Base-by-base conservation (phyloP, 2,888 invertebrate species). In the Prenolepis imparis region DNA sequence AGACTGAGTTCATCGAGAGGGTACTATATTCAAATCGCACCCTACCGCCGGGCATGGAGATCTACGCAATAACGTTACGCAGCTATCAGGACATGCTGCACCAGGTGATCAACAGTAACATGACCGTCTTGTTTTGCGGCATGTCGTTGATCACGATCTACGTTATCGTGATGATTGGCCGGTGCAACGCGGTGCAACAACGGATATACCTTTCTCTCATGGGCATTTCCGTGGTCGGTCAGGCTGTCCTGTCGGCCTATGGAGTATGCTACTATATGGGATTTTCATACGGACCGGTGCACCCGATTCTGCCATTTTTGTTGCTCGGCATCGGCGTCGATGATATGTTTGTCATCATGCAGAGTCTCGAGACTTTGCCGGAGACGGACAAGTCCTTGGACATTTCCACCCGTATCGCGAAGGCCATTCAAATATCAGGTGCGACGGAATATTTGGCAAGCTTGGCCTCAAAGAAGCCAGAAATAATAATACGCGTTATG, bases 261-360 rank as follows among this genome's bases (percentile, higher is more conserved):
- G 95, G 95, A 11, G 21, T 95, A 2, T 95, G 94, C 67, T 95
- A 92, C 73, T 93, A 94, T 48, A 82, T 95, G 82, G 95, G 94
- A 2, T 93, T 93, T 66, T 91, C 92, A 32, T 95, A 94, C 86
- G 95, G 95, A 2, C 95, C 95, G 28, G 90, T 95, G 32, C 95
- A 95, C 87, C 94, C 94, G 4, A 93, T 95, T 59, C 88, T 95
- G 63, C 95, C 95, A 12, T 95, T 95, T 84, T 88, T 95, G 3
- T 87, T 95, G 18, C 91, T 95, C 15, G 95, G 95, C 3, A 93
- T 95, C 77, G 95, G 95, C 3, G 95, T 95, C 39, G 95, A 95
- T 78, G 95, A 95, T 70, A 95, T 95, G 92, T 95, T 95, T 84
- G 94, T 95, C 18, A 93, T 95, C 8, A 93, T 95, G 88, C 95